Evolutionary conservation across 2,113 vertebrate genomes (phyloP).

Genomic region (Taurulus bubalis): DNA sequence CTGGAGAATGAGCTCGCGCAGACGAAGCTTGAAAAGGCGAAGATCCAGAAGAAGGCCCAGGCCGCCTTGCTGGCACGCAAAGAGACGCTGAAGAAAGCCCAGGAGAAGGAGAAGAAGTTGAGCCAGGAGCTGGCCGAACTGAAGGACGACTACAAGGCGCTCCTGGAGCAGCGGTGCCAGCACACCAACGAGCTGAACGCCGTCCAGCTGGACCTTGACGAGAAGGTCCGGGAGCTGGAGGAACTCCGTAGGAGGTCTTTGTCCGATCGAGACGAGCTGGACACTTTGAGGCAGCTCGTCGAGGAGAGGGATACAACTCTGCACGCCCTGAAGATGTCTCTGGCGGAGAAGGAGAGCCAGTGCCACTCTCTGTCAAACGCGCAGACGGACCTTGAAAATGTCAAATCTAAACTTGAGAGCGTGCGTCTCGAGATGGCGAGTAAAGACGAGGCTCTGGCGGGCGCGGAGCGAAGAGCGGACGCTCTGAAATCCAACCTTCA

Average conservation of each 20-base stretch:
- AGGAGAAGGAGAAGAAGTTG: constrained; percentile 77
- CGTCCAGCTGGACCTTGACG: constrained; percentile 72
- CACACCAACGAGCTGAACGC: constrained; percentile 76
- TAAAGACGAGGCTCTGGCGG: constrained; percentile 66
- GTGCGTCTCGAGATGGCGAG: constrained; percentile 26
- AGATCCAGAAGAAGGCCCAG: constrained; percentile 84
- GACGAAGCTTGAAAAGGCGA: constrained; percentile 81
- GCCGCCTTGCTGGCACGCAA: constrained; percentile 81
- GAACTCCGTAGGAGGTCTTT: constrained; percentile 40
- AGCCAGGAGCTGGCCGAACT: constrained; percentile 77
- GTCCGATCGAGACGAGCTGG: constrained; percentile 72
- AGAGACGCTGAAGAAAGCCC: constrained; percentile 76
- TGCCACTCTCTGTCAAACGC: constrained; percentile 46
- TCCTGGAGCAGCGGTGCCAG: constrained; percentile 74
- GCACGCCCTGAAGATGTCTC: constrained; percentile 60
- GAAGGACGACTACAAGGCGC: constrained; percentile 75
- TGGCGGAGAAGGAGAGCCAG: constrained; percentile 69
- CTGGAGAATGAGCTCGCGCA: constrained; percentile 60
- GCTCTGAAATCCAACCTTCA: constrained; percentile 69
- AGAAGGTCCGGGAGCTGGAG: constrained; percentile 75
- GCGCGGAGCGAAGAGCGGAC: constrained; percentile 48
- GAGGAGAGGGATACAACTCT: constrained; percentile 69
- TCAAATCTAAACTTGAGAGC: constrained; percentile 54
- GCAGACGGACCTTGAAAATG: constrained; percentile 65
- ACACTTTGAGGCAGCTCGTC: constrained; percentile 47